Evolutionary conservation across 2,888 invertebrate species (phyloP), one percentile per base, ranked within the genome.

Genomic region (Ptychoptera albimana): DNA sequence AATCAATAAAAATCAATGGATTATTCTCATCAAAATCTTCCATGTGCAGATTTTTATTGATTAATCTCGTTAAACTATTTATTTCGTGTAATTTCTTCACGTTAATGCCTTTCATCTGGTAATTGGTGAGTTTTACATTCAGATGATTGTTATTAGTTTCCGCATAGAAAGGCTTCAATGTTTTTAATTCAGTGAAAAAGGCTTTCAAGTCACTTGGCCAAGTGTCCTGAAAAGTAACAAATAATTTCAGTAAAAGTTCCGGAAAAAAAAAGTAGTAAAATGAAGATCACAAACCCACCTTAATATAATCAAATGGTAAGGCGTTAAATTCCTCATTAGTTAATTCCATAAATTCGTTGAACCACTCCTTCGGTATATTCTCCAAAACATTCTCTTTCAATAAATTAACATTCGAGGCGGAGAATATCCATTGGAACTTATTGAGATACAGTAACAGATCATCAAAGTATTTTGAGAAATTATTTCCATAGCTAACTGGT

Each of bases 71-170:
- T 40, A 85, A 60, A 51, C 71, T 64, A 10, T 69, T 52, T 39
- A 85, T 78, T 66, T 85, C 85, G 50, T 84, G 81, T 47, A 69
- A 68, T 58, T 85, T 85, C 54, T 85, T 85, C 1, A 53, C 49
- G 50, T 70, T 72, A 42, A 82, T 56, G 11, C 67, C 59, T 48
- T 54, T 55, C 15, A 53, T 45, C 11, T 52, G 46, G 8, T 49
- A 52, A 53, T 49, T 50, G 53, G 37, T 15, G n/a, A 43, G 11
- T 14, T 42, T 42, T 36, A 51, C 7, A 43, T 48, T 43, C 34
- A 45, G 5, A 12, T 39, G 37, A 9, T 39, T 31, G 6, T 38
- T 42, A 8, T 39, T 37, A 8, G 12, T 16, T 37, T 40, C 32
- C 15, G 14, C 15, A 11, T 40, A 40, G 16, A 14, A 8, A 11